Evolutionary conservation across 2,797 vertebrate species (phyloP).

Genomic region (Lithobates pipiens): DNA sequence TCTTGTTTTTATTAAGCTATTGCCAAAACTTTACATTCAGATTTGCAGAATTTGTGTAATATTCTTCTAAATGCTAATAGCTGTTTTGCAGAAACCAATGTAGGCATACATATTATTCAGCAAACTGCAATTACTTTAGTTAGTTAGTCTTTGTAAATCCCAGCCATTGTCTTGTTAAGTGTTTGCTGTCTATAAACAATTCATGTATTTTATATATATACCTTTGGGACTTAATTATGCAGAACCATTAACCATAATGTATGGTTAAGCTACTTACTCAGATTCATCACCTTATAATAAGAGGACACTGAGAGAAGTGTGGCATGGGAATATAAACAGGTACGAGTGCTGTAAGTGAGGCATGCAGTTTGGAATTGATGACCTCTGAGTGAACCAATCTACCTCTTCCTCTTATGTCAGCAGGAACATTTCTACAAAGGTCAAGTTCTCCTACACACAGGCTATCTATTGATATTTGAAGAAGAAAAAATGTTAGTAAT

Average conservation of each 20-base stretch:
- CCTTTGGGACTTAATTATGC: slow-evolving; percentile 6
- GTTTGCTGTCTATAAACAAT: not conserved
- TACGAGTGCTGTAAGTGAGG: slow-evolving; percentile 44
- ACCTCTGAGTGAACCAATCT: slow-evolving; percentile 28
- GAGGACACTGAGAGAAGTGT: slow-evolving; percentile 27
- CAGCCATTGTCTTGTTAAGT: too few relatives aligned
- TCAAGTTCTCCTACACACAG: slow-evolving; percentile 22
- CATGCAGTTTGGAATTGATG: slow-evolving; percentile 40
- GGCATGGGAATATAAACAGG: slow-evolving; percentile 17
- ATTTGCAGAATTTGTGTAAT: too few relatives aligned
- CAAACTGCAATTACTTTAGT: too few relatives aligned
- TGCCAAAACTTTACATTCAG: too few relatives aligned
- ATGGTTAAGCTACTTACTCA: not conserved
- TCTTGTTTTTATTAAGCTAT: too few relatives aligned
- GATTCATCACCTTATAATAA: slow-evolving; percentile 33
- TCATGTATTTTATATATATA: not conserved
- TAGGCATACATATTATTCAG: too few relatives aligned
- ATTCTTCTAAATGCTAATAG: too few relatives aligned
- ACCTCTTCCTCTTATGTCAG: slow-evolving; percentile 22
- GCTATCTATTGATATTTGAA: too few relatives aligned
- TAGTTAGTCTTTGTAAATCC: too few relatives aligned
- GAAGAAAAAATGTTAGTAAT: too few relatives aligned
- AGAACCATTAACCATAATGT: slow-evolving; percentile 1
- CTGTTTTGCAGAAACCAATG: too few relatives aligned
- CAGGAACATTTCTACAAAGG: slow-evolving; percentile 32